A percentile compares a stretch with the other conserved stretches of the same genome.
phyloP scores from a whole-genome alignment of 2,888 invertebrate species.

The Apodemia mormo region DNA sequence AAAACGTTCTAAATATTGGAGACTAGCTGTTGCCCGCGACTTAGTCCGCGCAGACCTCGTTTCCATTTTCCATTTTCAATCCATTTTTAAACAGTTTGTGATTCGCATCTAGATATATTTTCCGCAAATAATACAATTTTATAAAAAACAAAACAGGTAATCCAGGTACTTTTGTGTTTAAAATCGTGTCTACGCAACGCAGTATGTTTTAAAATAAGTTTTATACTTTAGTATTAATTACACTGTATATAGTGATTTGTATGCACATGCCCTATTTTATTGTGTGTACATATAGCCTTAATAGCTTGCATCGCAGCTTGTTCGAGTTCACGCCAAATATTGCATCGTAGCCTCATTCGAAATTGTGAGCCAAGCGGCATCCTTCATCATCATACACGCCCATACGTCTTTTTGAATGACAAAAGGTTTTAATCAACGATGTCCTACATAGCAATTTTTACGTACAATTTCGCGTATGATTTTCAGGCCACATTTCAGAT shows the following conservation, averaged over 20 bases:
- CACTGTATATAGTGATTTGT: background rate
- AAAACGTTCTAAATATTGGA: too few relatives aligned
- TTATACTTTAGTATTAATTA: too few relatives aligned
- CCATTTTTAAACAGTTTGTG: too few relatives aligned
- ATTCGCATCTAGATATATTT: too few relatives aligned
- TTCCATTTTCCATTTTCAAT: too few relatives aligned
- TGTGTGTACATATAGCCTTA: background rate
- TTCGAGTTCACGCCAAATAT: constrained; percentile 16
- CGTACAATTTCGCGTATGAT: constrained; percentile 18
- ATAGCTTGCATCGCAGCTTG: constrained; percentile 1
- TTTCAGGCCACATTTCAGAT: background rate
- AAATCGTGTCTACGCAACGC: too few relatives aligned
- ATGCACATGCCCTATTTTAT: background rate
- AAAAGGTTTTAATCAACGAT: constrained; percentile 24
- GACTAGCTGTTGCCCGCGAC: too few relatives aligned
- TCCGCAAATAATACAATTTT: too few relatives aligned
- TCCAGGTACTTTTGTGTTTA: too few relatives aligned
- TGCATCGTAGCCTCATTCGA: constrained; percentile 10
- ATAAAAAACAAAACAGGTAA: too few relatives aligned
- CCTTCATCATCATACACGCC: constrained; percentile 10
- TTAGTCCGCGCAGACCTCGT: too few relatives aligned
- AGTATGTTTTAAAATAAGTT: too few relatives aligned
- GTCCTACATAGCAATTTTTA: constrained; percentile 18
- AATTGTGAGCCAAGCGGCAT: background rate
- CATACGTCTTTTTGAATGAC: constrained; percentile 6